Evolutionary conservation across 1,140 invertebrate species (phyloP), one percentile per base, ranked within the genome.

Genomic region (Callitettix versicolor): DNA sequence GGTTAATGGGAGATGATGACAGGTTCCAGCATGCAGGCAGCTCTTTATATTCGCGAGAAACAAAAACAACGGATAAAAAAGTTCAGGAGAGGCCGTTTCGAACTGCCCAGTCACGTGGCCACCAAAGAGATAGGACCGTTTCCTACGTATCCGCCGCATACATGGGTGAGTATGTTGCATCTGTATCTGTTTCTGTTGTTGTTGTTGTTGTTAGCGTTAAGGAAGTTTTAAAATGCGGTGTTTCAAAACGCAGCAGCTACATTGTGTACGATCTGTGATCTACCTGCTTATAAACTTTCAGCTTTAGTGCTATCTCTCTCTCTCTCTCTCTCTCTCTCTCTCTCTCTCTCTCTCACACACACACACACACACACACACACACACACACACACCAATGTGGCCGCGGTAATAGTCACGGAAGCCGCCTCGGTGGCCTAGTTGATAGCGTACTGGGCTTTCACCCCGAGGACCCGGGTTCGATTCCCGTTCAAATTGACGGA

Each of bases 41-140:
- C 86, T 77, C 79, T 89, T 76, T 86, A 88, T 76, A 82, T 89
- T 76, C 84, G 85, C 78, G 80, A 85, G 70, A 88, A 88, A 76
- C 85, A 85, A 77, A 82, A 84, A 73, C 80, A 86, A 73, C 74
- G 80, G 67, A 79, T 80, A 78, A 82, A 84, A 76, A 83, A 83
- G 71, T 77, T 79, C 69, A 76, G 76, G 68, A 51, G 48, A 36
- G 77, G 81, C 69, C 79, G 84, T 72, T 75, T 79, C 68, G 85
- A 88, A 68, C 75, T 88, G 69, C 85, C 86, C 63, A 86, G 83
- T 72, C 86, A 88, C 76, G 80, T 89, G 65, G 85, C 86, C 65
- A 88, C 85, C 63, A 85, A 82, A 75, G 78, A 85, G 63, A 88
- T 88, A 69, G 82, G 80, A 64, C 86, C 85, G 64, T 87, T 88